Base-by-base conservation (phyloP, 2,113 vertebrate genomes). In the Quiscalus mexicanus region DNA sequence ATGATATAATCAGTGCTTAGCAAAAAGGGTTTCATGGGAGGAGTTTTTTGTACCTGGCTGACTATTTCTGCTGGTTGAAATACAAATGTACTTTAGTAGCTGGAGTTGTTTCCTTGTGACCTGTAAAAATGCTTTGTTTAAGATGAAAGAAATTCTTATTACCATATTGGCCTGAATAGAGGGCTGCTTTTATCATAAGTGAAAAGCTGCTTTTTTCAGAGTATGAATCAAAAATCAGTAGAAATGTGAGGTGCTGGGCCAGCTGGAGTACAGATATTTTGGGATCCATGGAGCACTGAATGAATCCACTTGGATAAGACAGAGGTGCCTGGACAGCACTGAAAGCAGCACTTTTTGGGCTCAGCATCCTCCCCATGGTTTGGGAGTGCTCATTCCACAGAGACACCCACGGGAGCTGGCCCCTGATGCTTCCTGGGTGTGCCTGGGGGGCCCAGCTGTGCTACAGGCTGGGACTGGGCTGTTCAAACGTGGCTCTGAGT, bases 11-110 rank as follows among this genome's bases (percentile, higher is more conserved):
- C 95, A 93, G 87, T 33, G 75, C 84, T 93, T 76, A 76, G 88
- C 24, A 75, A 10, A 67, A 86, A 82, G 33, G 84, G 65, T 68
- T 94, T 88, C 85, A 49, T 25, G 47, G 55, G 86, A 93, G 87
- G 85, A 89, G 65, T 59, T 92, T 56, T 84, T 95, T 77, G 85
- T 89, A 93, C 82, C 93, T 95, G 94, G 50, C 91, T 94, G 93
- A 75, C 90, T 95, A 3, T 80, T 94, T 75, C 73, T 87, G 70
- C 86, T 86, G 87, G 77, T 87, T 83, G 87, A 95, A 94, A 87
- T 80, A 95, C 75, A 95, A 90, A 89, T 88, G 83, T 81, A 7
- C 81, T 96, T 87, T 50, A 62, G 93, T 67, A 85, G 77, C 93
- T 90, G 95, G 52, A 89, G 62, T 55, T 88, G 84, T 92, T 95